A percentile compares a stretch with the other conserved stretches of the same genome.
Conservation (phyloP, 1,140 invertebrate genomes). For the Diachasma alloeum region DNA sequence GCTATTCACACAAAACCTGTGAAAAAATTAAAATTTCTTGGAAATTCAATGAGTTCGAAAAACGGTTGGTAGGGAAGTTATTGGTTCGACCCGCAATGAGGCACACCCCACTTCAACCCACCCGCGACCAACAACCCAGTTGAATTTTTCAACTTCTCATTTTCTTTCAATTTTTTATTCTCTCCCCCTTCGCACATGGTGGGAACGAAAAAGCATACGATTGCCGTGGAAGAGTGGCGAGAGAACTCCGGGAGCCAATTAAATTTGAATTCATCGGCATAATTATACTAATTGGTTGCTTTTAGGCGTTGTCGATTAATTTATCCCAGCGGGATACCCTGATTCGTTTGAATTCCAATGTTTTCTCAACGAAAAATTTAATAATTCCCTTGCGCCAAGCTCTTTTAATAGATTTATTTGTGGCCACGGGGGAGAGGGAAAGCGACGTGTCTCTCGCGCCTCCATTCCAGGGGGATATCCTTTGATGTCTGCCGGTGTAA, state of each 20-base stretch:
- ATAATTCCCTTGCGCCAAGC: not conserved
- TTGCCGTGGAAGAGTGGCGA: not conserved
- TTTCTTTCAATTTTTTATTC: not conserved
- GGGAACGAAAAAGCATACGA: not conserved
- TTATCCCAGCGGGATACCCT: slow-evolving; percentile 1
- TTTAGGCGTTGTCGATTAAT: slow-evolving; percentile 11
- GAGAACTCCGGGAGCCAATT: slow-evolving; percentile 5
- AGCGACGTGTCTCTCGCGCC: not conserved
- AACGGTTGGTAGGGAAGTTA: too few species aligned
- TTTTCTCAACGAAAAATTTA: not conserved
- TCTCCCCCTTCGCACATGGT: not conserved
- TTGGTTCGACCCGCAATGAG: too few species aligned
- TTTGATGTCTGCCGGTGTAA: slow-evolving; percentile 11
- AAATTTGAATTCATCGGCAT: slow-evolving; percentile 11
- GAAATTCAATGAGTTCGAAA: too few species aligned
- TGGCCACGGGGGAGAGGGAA: not conserved
- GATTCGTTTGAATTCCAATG: not conserved
- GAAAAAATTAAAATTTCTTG: too few species aligned
- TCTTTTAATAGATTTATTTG: slow-evolving; percentile 1
- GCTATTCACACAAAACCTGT: too few species aligned
- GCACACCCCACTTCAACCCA: too few species aligned
- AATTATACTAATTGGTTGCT: slow-evolving; percentile 11
- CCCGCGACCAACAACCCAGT: too few species aligned
- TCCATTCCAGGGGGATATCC: not conserved
- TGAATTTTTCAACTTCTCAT: not conserved